Evolutionary conservation across 2,113 vertebrate species (phyloP), one percentile per base, ranked within the genome.

Genomic region (Terrapene triunguis): DNA sequence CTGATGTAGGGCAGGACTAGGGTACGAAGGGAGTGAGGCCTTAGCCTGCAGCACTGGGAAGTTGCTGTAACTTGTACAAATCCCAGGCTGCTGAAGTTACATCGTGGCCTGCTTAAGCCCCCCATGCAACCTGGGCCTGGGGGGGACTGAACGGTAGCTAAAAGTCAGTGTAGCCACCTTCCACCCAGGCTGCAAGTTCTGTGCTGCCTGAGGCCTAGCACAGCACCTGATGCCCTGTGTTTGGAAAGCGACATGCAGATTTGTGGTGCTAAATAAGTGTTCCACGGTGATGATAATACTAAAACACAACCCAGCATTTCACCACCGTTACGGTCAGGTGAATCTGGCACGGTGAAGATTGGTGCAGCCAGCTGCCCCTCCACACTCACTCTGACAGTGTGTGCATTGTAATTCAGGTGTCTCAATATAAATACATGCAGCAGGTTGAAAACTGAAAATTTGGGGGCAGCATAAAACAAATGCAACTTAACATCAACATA

Each of bases 211-310:
- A 25, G 42, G 54, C 12, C 2, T 24, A 72, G 44, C 16, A 87
- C 80, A 50, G 29, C 22, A 85, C 35, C 8, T 42, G 53, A 48
- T 62, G 19, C 42, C 82, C 22, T 44, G 5, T 8, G 59, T 4
- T 3, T 42, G 5, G 72, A 44, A 76, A 76, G 72, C 8, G 22
- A 42, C 21, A 29, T 51, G 55, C 38, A 59, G 62, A 74, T 38
- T 35, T 54, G 27, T 48, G 22, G 6, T 1, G n/a, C 19, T 2
- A 1, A 81, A 14, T 42, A 85, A 21, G 5, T 0, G 0, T 8
- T 93, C 51, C 32, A 51, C 62, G 47, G 21, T 44, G 27, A 21
- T 19, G 22, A 29, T 44, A 51, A 8, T 19, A 48, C 54, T 48
- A 88, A 76, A 85, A 4, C 9, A 17, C 5, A 1, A 55, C 48